phyloP scores from a whole-genome alignment of 1,140 invertebrate genomes.

The Pectinophora gossypiella region DNA sequence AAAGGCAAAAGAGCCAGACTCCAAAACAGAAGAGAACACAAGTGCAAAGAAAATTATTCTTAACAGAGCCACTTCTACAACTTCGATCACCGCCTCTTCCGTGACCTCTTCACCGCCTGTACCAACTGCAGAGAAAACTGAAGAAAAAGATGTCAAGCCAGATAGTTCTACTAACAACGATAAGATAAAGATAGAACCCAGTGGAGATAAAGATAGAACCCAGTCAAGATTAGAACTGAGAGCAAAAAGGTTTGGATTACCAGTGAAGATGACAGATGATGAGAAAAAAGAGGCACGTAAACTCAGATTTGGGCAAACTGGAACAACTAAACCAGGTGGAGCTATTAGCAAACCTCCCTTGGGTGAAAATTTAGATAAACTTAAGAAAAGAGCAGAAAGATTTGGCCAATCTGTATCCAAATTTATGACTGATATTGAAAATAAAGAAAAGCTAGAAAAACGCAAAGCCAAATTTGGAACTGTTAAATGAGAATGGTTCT shows the following conservation, averaged over 20 bases:
- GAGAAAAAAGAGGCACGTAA: conserved; percentile 82
- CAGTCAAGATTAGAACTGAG: conserved; percentile 86
- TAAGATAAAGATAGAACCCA: conserved; percentile 74
- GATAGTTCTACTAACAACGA: neutral
- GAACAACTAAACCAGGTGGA: conserved; percentile 36
- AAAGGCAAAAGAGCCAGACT: conserved; percentile 30
- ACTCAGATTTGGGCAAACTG: conserved; percentile 77
- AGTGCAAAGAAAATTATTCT: conserved; percentile 78
- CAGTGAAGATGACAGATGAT: conserved; percentile 70
- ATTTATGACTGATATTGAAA: conserved; percentile 79
- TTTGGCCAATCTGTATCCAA: conserved; percentile 85
- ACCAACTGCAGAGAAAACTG: neutral
- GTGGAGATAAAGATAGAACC: conserved; percentile 77
- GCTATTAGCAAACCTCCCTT: conserved; percentile 68
- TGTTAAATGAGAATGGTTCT: conserved; percentile 20
- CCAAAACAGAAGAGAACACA: conserved; percentile 44
- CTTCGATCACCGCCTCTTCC: no score
- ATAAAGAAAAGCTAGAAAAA: conserved; percentile 81
- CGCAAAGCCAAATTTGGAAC: conserved; percentile 82
- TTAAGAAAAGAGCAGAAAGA: conserved; percentile 85
- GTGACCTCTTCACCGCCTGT: no score
- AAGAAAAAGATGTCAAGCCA: conserved; percentile 6
- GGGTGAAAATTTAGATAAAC: conserved; percentile 75
- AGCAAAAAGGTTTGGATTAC: conserved; percentile 87
- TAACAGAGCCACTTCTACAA: conserved; percentile 79